A percentile compares a stretch with the other conserved stretches of the same genome.
phyloP scores from a whole-genome alignment of 2,888 invertebrate species.

The Unio pictorum region DNA sequence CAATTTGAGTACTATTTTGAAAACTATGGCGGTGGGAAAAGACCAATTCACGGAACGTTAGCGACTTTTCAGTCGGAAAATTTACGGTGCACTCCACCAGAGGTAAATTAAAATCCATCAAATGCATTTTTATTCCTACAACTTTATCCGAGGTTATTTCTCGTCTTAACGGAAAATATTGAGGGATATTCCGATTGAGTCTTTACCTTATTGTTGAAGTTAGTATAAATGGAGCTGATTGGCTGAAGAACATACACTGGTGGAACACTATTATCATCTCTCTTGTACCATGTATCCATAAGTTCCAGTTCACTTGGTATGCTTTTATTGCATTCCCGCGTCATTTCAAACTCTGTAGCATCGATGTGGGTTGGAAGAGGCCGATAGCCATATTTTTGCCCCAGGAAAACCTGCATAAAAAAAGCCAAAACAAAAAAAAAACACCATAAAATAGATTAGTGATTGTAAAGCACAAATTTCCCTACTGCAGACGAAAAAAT shows the following conservation, averaged over 20 bases:
- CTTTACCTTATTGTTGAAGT: slow-evolving; percentile 95
- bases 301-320: slow-evolving; percentile 81
- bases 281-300: slow-evolving; percentile 95
- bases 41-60: no score
- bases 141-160: not conserved
- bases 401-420: slow-evolving; percentile 84
- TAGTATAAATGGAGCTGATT: slow-evolving; percentile 95
- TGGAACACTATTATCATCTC: slow-evolving; percentile 96
- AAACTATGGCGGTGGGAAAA: no score
- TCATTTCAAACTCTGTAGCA: slow-evolving; percentile 87
- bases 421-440: not conserved
- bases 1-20: no score
- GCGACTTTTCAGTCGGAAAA: no score
- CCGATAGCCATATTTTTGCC: slow-evolving; percentile 98
- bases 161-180: not conserved
- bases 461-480: slow-evolving; percentile 1
- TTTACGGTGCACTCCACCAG: no score
- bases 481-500: slow-evolving; percentile 1
- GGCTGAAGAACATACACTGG: slow-evolving; percentile 95
- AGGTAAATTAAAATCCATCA: no score
- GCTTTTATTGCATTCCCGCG: slow-evolving; percentile 83
- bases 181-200: not conserved
- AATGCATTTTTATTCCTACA: no score
- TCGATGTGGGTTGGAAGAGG: slow-evolving; percentile 96
- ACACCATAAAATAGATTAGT: not conserved